Conservation (phyloP, 2,888 invertebrate species). For the Polyommatus iphigenia region DNA sequence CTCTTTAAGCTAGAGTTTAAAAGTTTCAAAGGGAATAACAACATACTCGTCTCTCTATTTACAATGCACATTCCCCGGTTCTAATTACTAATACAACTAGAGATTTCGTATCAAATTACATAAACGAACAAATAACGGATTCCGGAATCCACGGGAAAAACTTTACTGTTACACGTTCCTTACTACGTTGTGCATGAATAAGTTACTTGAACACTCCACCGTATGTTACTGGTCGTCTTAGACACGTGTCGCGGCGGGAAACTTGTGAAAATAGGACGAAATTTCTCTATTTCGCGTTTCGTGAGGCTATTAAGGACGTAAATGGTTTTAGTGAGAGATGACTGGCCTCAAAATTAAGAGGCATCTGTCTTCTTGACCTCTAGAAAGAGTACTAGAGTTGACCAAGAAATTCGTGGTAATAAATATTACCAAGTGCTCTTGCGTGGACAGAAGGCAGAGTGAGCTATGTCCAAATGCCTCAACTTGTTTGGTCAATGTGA, state of each 20-base stretch:
- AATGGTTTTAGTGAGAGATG: not conserved
- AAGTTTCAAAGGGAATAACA: not conserved
- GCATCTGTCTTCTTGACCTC: not conserved
- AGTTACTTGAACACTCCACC: not conserved
- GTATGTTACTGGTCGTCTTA: not conserved
- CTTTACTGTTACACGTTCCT: constrained; percentile 3
- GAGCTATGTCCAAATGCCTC: too few relatives aligned
- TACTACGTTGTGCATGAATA: constrained; percentile 18
- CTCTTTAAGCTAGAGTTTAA: too few relatives aligned
- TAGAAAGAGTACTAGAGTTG: not conserved
- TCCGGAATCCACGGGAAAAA: constrained; percentile 2
- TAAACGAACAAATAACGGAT: constrained; percentile 4
- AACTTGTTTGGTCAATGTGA: too few relatives aligned
- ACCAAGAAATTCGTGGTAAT: not conserved
- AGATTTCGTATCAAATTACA: not conserved
- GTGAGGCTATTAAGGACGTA: not conserved
- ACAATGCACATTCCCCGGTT: not conserved
- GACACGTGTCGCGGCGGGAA: not conserved
- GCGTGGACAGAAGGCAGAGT: too few relatives aligned
- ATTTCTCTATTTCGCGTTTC: not conserved
- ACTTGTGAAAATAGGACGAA: not conserved
- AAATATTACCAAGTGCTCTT: not conserved
- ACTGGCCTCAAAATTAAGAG: constrained; percentile 1
- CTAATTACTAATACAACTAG: not conserved
- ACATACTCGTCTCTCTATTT: not conserved